Conservation (phyloP, 2,113 vertebrate species). For the Oreochromis tanganicae region DNA sequence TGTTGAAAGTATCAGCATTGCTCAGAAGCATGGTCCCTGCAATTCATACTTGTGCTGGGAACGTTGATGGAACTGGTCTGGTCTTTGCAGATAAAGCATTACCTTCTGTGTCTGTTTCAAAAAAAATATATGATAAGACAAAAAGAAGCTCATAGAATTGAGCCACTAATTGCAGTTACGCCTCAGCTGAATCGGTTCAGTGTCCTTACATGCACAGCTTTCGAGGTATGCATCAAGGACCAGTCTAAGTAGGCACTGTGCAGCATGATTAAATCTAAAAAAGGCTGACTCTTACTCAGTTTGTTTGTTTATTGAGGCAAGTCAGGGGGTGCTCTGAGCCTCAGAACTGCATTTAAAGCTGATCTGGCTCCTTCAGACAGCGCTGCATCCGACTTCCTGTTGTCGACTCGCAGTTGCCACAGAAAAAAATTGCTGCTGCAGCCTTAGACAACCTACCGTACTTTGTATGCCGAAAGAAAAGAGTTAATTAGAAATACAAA, state of each 20-base stretch:
- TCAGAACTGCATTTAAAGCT: conserved; percentile 68
- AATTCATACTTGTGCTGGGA: not conserved
- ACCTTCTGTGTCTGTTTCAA: not conserved
- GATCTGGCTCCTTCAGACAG: conserved; percentile 67
- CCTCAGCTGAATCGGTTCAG: not conserved
- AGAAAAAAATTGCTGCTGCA: conserved; percentile 53
- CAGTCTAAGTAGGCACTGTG: conserved; percentile 6
- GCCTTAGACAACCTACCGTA: conserved; percentile 71
- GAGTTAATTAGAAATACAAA: conserved; percentile 99
- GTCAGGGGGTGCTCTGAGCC: conserved; percentile 55
- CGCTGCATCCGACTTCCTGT: conserved; percentile 74
- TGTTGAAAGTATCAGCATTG: not conserved
- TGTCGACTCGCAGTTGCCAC: conserved; percentile 58
- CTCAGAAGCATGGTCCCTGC: not conserved
- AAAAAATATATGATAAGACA: not conserved
- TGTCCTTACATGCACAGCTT: conserved; percentile 22
- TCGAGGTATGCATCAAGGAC: conserved; percentile 37
- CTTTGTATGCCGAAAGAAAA: conserved; percentile 88
- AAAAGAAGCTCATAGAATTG: not conserved
- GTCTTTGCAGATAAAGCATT: not conserved
- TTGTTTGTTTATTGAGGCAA: conserved; percentile 70
- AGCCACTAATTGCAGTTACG: not conserved
- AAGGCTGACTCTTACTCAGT: conserved; percentile 55
- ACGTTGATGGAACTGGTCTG: not conserved
- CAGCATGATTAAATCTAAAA: conserved; percentile 49